phyloP scores from a whole-genome alignment of 1,140 invertebrate genomes.

The Melipona quadrifasciata region DNA sequence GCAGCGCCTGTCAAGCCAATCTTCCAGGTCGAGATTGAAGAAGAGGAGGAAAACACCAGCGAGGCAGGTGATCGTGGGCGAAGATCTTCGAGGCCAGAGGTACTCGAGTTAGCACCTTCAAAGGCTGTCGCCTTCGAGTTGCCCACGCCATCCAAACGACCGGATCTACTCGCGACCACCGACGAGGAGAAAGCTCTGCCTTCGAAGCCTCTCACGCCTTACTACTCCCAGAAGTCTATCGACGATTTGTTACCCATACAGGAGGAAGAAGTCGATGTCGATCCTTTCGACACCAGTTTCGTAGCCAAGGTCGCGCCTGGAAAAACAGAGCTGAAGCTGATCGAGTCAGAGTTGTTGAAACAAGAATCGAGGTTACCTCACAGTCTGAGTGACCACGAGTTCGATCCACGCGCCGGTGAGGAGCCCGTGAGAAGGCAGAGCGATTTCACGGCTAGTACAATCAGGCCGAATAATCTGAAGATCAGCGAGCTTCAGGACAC shows the following conservation, averaged over 20 bases:
- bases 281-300: slow-evolving; percentile 93
- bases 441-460: slow-evolving; percentile 64
- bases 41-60: slow-evolving; percentile 75
- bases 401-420: slow-evolving; percentile 82
- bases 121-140: slow-evolving; percentile 89
- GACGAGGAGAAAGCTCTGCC: slow-evolving; percentile 83
- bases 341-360: slow-evolving; percentile 86
- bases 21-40: slow-evolving; percentile 67
- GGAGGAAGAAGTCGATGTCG: slow-evolving; percentile 81
- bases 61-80: slow-evolving; percentile 63
- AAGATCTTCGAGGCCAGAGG: slow-evolving; percentile 84
- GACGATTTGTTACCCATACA: slow-evolving; percentile 77
- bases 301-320: slow-evolving; percentile 86
- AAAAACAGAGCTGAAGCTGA: slow-evolving; percentile 88
- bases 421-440: slow-evolving; percentile 59
- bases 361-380: slow-evolving; percentile 71
- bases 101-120: slow-evolving; percentile 77
- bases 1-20: neutral
- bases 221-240: slow-evolving; percentile 83
- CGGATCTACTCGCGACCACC: slow-evolving; percentile 84
- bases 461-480: slow-evolving; percentile 56
- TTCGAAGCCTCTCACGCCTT: slow-evolving; percentile 90
- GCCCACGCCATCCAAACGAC: slow-evolving; percentile 79
- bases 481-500: slow-evolving; percentile 40
- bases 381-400: slow-evolving; percentile 84